phyloP scores from a whole-genome alignment of 1,140 invertebrate species.

The Bactericera cockerelli region DNA sequence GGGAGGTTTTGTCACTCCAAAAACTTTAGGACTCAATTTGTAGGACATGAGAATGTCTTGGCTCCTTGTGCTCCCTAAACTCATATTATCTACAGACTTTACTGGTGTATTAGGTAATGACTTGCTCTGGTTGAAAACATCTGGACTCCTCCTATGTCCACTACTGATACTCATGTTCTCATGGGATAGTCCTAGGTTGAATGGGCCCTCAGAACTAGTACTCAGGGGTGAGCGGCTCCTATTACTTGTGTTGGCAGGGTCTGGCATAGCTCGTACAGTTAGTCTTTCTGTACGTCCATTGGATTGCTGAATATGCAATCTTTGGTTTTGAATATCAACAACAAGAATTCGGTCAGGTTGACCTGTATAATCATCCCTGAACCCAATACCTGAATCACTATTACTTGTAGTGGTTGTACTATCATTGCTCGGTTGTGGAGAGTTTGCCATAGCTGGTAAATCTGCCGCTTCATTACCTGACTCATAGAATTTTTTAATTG shows the following conservation, averaged over 20 bases:
- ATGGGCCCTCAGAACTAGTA: conserved; percentile 22
- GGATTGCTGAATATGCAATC: conserved; percentile 25
- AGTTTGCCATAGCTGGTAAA: conserved; percentile 39
- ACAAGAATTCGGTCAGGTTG: conserved; percentile 65
- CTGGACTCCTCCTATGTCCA: conserved; percentile 14
- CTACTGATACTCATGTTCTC: conserved; percentile 11
- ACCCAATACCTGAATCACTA: conserved; percentile 87
- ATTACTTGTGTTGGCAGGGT: conserved; percentile 23
- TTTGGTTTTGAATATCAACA: conserved; percentile 50
- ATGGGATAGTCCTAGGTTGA: conserved; percentile 10
- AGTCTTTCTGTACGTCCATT: conserved; percentile 24
- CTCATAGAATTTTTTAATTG: conserved; percentile 37
- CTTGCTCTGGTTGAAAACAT: conserved; percentile 16
- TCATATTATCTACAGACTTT: conserved; percentile 23
- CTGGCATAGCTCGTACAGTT: conserved; percentile 37
- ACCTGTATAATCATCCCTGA: conserved; percentile 63
- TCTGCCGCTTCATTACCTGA: conserved; percentile 25
- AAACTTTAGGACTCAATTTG: conserved; percentile 43
- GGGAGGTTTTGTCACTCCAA: conserved; percentile 22
- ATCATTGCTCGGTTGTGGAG: conserved; percentile 64
- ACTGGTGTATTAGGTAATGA: neutral
- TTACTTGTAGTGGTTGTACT: conserved; percentile 75
- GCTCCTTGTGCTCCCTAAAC: conserved; percentile 22
- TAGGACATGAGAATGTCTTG: conserved; percentile 23
- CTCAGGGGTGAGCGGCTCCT: conserved; percentile 24